Base-by-base conservation (phyloP, 2,113 vertebrate species). In the Menidia beryllina region DNA sequence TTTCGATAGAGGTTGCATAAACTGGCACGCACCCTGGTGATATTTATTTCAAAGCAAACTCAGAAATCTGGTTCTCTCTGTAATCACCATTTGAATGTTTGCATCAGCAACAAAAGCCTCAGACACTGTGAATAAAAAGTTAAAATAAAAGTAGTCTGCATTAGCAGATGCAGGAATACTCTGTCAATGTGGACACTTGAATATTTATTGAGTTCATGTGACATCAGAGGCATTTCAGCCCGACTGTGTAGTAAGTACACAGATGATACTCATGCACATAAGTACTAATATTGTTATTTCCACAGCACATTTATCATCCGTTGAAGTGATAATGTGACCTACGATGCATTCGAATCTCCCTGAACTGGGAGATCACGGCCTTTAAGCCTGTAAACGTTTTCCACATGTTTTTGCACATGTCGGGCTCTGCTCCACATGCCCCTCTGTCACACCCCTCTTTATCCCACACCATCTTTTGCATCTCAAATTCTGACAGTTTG, bases 371-470 rank as follows among this genome's bases (percentile, higher is more conserved):
- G 82, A 91, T 86, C 85, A 81, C 8, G 78, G 71, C 82, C 88
- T 75, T 75, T 89, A 88, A 86, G 81, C 81, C 72, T 24, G 77
- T 67, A 89, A 93, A 93, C 60, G 73, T 91, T 64, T 91, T 92
- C 90, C 91, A 93, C 70, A 92, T 93, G 92, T 82, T 80, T 61
- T 73, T 67, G 81, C 79, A 79, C 79, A 78, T 69, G 86, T 49
- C 19, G 25, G 66, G 19, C 78, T 83, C 45, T 38, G 57, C 58
- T 74, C 73, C 73, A 59, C 66, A 70, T 78, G 86, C 56, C 63
- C 67, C 69, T 64, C 55, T 2, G 63, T 84, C 85, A 79, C 74
- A 71, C 79, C 79, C 60, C 83, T 85, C 82, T 64, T 89, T 91
- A 90, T 89, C 88, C 81, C 63, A 69, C 79, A 71, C 76, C 83